Evolutionary conservation across 2,113 vertebrate species (phyloP), one percentile per base, ranked within the genome.

Genomic region (Prunella fulvescens): DNA sequence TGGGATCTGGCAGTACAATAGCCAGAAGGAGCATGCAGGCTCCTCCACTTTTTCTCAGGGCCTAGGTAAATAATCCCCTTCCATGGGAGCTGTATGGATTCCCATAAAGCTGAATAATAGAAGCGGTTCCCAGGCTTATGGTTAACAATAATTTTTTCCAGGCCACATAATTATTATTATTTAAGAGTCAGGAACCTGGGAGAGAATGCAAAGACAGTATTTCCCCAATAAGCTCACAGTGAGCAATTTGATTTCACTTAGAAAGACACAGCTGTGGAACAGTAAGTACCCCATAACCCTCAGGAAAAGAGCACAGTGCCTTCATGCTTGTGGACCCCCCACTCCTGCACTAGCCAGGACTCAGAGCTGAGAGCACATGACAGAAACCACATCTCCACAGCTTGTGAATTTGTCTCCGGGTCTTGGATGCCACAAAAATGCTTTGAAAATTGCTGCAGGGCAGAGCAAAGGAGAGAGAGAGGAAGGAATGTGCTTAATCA

Each of bases 11-110:
- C 77, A 86, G 45, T 44, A 96, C 95, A 97, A 96, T 97, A 92
- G 80, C 80, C 72, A 89, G 88, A 93, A 95, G 95, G 80, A 94
- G 88, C 76, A 60, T 3, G 14, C 15, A 31, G 72, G 60, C 76
- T 94, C 77, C 88, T 86, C 19, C 3, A 72, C 25, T 86, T 81
- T 97, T 96, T 96, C 96, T 97, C 96, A 96, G 80, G 51, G 37
- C 37, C 86, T 93, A 93, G 80, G 88, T 93, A 96, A 96, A 97
- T 96, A 97, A 96, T 94, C 69, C 65, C 82, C 29, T 92, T 94
- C 92, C 80, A 94, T 12, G 10, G 65, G 22, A 93, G 61, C 42
- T 4, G 2, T 74, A 86, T 81, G 53, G 86, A 91, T 96, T 96
- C 90, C 82, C 77, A 81, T 92, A 86, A 92, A 90, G 80, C 65